Percentiles rank a stretch among this genome's conserved stretches.
These are phyloP conservation scores for Rousettus leschenaultii DNA, from an alignment of 2,113 vertebrate species.

Conservation along the genomic window DNA sequence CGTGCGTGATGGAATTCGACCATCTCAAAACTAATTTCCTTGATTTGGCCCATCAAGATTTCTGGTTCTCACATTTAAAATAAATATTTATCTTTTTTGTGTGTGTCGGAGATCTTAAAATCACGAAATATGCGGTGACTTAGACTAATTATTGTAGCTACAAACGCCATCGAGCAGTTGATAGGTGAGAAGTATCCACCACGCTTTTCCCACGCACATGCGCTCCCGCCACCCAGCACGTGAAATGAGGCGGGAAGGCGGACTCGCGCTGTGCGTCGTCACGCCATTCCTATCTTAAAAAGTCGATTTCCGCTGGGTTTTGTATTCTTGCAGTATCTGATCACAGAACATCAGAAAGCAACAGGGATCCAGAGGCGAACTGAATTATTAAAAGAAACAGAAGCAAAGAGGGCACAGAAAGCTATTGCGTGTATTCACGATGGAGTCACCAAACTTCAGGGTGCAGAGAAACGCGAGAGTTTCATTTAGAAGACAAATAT, in stretches of 20 bases:
- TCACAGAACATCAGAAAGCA: not conserved
- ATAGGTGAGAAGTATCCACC: not conserved
- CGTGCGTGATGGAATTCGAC: not conserved
- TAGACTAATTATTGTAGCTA: not conserved
- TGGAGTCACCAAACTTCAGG: not conserved
- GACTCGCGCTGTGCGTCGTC: not conserved
- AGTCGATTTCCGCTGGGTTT: not conserved
- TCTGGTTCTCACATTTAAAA: not conserved
- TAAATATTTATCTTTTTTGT: not conserved
- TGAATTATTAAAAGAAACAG: constrained; percentile 26
- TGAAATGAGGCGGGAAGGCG: not conserved
- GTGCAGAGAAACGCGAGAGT: not conserved
- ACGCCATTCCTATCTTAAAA: not conserved
- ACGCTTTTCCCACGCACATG: not conserved
- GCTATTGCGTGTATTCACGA: not conserved
- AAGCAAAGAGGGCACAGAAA: not conserved
- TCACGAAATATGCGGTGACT: not conserved
- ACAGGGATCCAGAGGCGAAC: not conserved
- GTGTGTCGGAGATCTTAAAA: not conserved
- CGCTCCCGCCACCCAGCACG: not conserved
- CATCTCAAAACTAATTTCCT: not conserved
- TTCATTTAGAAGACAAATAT: constrained; percentile 37
- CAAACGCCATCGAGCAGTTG: not conserved
- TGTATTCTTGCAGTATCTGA: not conserved
- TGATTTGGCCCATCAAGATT: not conserved